Evolutionary conservation across 2,797 vertebrate genomes (phyloP).

Genomic region (Lemur catta): DNA sequence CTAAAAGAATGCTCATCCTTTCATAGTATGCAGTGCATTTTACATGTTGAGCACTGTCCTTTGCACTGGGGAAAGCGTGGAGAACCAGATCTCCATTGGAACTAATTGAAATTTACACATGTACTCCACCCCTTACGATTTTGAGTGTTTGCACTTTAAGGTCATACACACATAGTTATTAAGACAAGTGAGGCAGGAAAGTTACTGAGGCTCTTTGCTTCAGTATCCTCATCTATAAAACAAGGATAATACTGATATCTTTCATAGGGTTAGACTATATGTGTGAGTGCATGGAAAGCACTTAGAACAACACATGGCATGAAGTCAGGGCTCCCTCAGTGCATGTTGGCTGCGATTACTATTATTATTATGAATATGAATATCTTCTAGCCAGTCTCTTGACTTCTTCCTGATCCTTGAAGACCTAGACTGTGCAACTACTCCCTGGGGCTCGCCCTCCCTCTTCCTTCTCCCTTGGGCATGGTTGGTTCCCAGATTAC

Average conservation of each 20-base stretch:
- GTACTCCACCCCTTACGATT: not conserved
- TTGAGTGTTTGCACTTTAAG: not conserved
- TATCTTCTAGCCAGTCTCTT: not conserved
- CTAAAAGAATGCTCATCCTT: not conserved
- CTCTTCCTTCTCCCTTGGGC: not conserved
- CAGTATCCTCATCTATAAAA: not conserved
- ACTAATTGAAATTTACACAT: not conserved
- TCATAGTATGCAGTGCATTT: accelerated
- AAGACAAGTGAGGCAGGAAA: not conserved
- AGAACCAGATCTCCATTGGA: not conserved
- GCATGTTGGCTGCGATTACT: not conserved
- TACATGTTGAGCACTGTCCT: not conserved
- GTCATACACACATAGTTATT: not conserved
- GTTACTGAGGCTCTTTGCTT: not conserved
- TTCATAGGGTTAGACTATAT: not conserved
- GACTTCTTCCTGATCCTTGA: not conserved
- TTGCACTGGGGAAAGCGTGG: not conserved
- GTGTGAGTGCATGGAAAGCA: not conserved
- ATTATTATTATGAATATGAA: not conserved
- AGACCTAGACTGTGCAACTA: not conserved
- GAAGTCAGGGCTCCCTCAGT: not conserved
- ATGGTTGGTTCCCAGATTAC: not conserved
- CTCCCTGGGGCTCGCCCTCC: not conserved
- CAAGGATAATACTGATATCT: not conserved
- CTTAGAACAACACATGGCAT: not conserved